Base-by-base conservation (phyloP, 2,113 vertebrate genomes). In the Indri indri region DNA sequence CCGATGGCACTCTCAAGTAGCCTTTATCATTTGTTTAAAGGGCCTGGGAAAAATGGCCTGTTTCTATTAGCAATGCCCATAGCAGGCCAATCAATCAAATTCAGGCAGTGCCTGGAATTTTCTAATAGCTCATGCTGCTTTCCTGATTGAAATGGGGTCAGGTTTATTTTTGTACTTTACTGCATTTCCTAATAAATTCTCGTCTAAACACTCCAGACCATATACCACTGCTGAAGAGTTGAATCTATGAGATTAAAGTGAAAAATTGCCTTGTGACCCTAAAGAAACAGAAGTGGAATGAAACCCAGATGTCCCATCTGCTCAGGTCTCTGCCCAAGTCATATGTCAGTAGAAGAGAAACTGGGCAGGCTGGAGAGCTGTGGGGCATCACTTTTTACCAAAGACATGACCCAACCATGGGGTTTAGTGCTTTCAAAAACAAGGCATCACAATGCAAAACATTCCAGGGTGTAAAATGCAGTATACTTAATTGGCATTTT, bases 401-500 rank as follows among this genome's bases (percentile, higher is more conserved):
- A 20, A 96, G n/a, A 95, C 47, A 97, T 70, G 47, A 96, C 47
- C 91, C 18, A 34, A 40, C 91, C 76, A 96, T 0, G 37, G 63
- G 37, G 63, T 34, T 84, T 68, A 97, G 83, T 40, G 90, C 77
- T 92, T 97, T 90, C 68, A 93, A 97, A 90, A 79, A 90, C 13
- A 88, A n/a, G 63, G 16, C 68, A 92, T 93, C 54, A 70, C 57
- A 47, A 22, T 0, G 25, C 73, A 97, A 96, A 97, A 95, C 25
- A 88, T 95, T 95, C 94, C 95, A 82, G 94, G 88, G 93, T 85
- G 92, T 59, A 59, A 85, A 94, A 94, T 73, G 59, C 90, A 30
- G 95, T 96, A 85, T 90, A 98, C 88, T 97, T 95, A 96, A 96
- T 85, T 57, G 54, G 52, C 16, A 92, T 97, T 96, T 96, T 96